Base-by-base conservation (phyloP, 2,113 vertebrate species). In the Regulus satrapa region DNA sequence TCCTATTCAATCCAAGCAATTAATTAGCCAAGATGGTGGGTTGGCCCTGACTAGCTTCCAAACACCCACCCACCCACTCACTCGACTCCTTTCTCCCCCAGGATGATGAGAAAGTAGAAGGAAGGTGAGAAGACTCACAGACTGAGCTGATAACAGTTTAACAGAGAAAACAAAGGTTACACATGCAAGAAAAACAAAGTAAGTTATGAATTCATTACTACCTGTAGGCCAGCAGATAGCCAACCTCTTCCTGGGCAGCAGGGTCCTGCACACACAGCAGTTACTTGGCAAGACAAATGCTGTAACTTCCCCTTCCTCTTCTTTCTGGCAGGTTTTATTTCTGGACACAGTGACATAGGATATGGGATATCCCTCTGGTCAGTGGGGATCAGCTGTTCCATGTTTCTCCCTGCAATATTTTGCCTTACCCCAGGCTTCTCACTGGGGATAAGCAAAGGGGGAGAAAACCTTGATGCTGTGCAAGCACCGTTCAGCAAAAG, bases 71-170 rank as follows among this genome's bases (percentile, higher is more conserved):
- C 49, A 56, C 36, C 8, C 6, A 14, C 14, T 40, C 12, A 5
- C 14, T 46, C 18, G 34, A 41, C 17, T 85, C 14, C 13, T 20
- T 18, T 66, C 31, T 66, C 63, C 38, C 0, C 1, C 19, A 24
- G 21, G 18, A 84, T 0, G 0, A 25, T 1, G 1, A 77, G 49
- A 80, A 85, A 80, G 45, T 10, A 75, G 14, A 67, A 79, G 14
- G 58, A 86, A 73, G 25, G 25, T 28, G 48, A 94, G 54, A 76
- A 66, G 34, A 66, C 36, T 56, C 14, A 6, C 1, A 20, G 58
- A 61, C 43, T 68, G 62, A 72, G 31, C 14, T 68, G 56, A 61
- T 32, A 45, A 41, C 10, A 29, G 17, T 79, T 88, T 68, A 85
- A 64, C 32, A 69, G 41, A 43, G 25, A 91, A 86, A 86, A 68